Base-by-base conservation (phyloP, 2,888 invertebrate species). In the Desoria tigrina region DNA sequence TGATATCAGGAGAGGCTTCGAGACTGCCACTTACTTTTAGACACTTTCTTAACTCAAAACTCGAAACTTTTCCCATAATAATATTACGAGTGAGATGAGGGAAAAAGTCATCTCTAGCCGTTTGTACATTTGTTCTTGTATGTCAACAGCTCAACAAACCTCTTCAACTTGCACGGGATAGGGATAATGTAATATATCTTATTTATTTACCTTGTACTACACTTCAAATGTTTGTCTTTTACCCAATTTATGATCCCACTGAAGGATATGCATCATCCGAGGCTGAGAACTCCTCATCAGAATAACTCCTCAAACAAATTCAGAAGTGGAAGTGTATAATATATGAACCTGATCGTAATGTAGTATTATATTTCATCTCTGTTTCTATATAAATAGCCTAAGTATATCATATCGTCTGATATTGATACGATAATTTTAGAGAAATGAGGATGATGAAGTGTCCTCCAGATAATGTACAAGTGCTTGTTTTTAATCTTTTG, bases 201-300 rank as follows among this genome's bases (percentile, higher is more conserved):
- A 71, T 66, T 69, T 71, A 71, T 71, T 71, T 71, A 67, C 61
- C 66, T 71, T 71, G 71, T 71, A 61, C 58, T 66, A 66, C 71
- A 68, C 63, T 69, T 61, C 59, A 66, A 64, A 62, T 60, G 68
- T 68, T 64, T 71, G 66, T 71, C 45, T 58, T 67, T 60, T 51
- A 57, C 69, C 60, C 49, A 67, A 71, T 71, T 71, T 71, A 71
- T 69, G 63, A 63, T 66, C 65, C 67, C 64, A 60, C 58, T 59
- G 62, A 72, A 65, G 63, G 63, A 61, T 63, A 72, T 69, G 64
- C 50, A 69, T 72, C 67, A 68, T 64, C 55, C 64, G 51, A 26
- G 21, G 45, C 4, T 11, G n/a, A n/a, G 32, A 32, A 32, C 32
- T n/a, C 32, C 32, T 32, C 32, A n/a, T 32, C 32, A 32, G 32